These are phyloP conservation scores for Charina bottae DNA, from an alignment of 2,113 vertebrate genomes.

Conservation along the genomic window DNA sequence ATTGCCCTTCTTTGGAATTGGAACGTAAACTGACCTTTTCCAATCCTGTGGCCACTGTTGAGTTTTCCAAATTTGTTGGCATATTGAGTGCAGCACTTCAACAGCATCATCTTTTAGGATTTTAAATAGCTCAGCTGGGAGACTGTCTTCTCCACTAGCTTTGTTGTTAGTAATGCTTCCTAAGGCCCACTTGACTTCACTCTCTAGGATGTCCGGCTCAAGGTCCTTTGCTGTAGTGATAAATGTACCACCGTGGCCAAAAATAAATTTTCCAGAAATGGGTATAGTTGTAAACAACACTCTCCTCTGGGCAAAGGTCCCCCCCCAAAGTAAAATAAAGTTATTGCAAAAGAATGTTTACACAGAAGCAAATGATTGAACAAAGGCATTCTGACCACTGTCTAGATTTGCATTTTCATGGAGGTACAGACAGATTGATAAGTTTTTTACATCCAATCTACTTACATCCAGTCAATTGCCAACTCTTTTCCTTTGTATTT, in stretches of 20 bases:
- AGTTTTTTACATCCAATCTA: background rate
- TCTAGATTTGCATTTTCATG: background rate
- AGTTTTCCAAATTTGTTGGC: too few species aligned
- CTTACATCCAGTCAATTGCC: background rate
- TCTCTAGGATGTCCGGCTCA: too few species aligned
- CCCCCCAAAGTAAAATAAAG: background rate
- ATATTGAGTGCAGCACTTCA: too few species aligned
- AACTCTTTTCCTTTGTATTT: background rate
- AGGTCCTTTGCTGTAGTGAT: background rate
- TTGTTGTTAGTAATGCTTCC: too few species aligned
- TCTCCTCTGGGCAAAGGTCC: background rate
- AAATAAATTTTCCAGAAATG: background rate
- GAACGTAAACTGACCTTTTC: too few species aligned
- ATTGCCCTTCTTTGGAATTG: too few species aligned
- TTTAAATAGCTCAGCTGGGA: too few species aligned
- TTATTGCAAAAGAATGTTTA: background rate
- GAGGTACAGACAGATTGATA: background rate
- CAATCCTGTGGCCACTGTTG: too few species aligned
- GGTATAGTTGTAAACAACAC: background rate
- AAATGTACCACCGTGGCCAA: background rate
- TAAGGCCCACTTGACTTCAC: too few species aligned
- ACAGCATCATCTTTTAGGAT: too few species aligned
- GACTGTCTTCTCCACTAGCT: too few species aligned
- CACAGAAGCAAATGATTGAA: background rate
- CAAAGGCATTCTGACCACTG: background rate